These are phyloP conservation scores for Xyrauchen texanus DNA, from an alignment of 2,113 vertebrate genomes.

Conservation along the genomic window DNA sequence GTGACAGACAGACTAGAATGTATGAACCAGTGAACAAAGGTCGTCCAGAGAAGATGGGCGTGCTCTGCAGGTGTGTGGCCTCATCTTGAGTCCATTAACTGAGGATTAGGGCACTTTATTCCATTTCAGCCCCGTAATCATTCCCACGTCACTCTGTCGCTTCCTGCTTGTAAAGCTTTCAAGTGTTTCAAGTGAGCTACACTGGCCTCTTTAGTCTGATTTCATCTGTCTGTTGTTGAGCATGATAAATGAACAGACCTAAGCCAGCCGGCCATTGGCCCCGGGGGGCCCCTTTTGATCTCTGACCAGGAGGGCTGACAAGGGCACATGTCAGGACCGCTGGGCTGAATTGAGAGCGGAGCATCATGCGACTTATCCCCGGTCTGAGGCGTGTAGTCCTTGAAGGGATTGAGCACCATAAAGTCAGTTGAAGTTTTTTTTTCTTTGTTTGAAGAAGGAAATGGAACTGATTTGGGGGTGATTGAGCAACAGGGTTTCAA, in stretches of 20 bases:
- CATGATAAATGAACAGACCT: conserved; percentile 74
- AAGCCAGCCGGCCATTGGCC: conserved; percentile 69
- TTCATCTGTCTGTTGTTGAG: conserved; percentile 70
- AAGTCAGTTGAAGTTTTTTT: conserved; percentile 43
- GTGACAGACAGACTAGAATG: no score
- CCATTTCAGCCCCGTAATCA: no score
- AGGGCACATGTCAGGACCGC: conserved; percentile 67
- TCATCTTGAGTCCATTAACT: conserved; percentile 50
- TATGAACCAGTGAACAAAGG: no score
- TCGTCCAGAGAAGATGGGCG: no score
- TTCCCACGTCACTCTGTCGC: conserved; percentile 41
- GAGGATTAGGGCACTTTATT: conserved; percentile 24
- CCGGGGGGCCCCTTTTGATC: conserved; percentile 74
- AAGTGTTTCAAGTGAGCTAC: conserved; percentile 58
- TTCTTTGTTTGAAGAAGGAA: conserved; percentile 34
- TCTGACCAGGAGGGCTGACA: conserved; percentile 69
- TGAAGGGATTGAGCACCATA: conserved; percentile 47
- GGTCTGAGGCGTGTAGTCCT: conserved; percentile 31
- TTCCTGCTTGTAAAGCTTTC: conserved; percentile 51
- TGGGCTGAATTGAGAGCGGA: conserved; percentile 44
- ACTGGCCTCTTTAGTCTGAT: conserved; percentile 72
- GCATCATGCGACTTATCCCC: conserved; percentile 42
- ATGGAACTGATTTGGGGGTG: conserved; percentile 29
- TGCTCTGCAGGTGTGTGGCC: conserved; percentile 45
- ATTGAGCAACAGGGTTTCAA: conserved; percentile 10